phyloP scores from a whole-genome alignment of 1,140 invertebrate species.

The Drosophila ficusphila region DNA sequence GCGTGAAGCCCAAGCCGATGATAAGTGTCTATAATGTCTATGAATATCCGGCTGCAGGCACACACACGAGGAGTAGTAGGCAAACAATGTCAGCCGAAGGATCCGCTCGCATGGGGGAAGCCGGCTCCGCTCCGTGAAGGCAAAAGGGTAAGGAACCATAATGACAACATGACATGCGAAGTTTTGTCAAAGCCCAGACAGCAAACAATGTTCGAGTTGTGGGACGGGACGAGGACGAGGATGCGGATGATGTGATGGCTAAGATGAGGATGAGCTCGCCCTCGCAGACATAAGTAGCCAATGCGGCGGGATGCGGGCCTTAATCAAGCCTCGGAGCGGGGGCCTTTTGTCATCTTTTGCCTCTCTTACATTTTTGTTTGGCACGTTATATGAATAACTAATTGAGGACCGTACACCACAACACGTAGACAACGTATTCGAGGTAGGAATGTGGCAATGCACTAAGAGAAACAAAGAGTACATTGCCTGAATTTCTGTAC shows the following conservation, averaged over 20 bases:
- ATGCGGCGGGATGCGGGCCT: conserved; percentile 59
- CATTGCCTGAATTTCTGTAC: too few relatives aligned
- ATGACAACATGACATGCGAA: conserved; percentile 80
- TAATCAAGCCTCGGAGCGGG: conserved; percentile 46
- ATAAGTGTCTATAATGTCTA: conserved; percentile 78
- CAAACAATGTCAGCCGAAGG: conserved; percentile 61
- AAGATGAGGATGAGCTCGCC: conserved; percentile 27
- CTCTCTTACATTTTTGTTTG: conserved; percentile 50
- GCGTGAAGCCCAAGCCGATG: conserved; percentile 73
- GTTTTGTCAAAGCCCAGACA: conserved; percentile 77
- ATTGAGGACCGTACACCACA: conserved; percentile 66
- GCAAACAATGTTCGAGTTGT: conserved; percentile 54
- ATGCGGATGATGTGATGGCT: conserved; percentile 7
- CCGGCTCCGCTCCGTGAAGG: background rate
- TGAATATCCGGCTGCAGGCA: conserved; percentile 55
- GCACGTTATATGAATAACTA: conserved; percentile 78
- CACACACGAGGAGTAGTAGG: conserved; percentile 52
- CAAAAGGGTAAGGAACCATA: conserved; percentile 47
- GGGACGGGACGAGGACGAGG: conserved; percentile 41
- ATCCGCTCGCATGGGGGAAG: background rate
- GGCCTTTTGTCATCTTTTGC: conserved; percentile 11
- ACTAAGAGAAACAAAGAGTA: conserved; percentile 21
- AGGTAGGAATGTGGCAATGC: conserved; percentile 12
- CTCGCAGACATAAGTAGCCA: conserved; percentile 65
- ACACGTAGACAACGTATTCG: conserved; percentile 22